Evolutionary conservation across 2,797 vertebrate genomes (phyloP).

Genomic region (Allobates femoralis): DNA sequence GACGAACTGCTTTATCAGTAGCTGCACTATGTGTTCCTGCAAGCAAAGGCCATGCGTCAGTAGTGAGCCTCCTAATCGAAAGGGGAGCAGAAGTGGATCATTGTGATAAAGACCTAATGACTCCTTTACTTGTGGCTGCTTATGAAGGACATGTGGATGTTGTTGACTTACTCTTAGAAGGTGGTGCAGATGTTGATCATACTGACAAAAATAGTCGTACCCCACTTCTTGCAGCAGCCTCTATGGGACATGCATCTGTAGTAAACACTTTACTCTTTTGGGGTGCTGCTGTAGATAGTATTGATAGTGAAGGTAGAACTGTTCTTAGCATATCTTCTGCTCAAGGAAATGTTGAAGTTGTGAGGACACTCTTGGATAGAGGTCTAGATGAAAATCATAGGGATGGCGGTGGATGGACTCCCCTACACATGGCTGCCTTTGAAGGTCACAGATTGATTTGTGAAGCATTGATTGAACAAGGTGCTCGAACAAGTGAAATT

Average conservation of each 20-base stretch:
- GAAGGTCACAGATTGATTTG: constrained; percentile 96
- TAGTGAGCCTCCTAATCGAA: constrained; percentile 94
- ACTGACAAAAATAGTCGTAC: constrained; percentile 97
- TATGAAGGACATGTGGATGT: constrained; percentile 98
- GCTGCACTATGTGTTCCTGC: constrained; percentile 96
- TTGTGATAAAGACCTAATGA: constrained; percentile 98
- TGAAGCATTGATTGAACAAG: constrained; percentile 96
- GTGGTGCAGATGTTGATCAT: constrained; percentile 96
- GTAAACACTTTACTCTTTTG: constrained; percentile 96
- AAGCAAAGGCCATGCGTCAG: constrained; percentile 94
- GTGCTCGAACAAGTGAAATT: constrained; percentile 92
- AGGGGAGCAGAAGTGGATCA: constrained; percentile 95
- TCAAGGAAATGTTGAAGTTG: constrained; percentile 97
- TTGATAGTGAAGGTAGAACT: constrained; percentile 95
- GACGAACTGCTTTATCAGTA: constrained; percentile 92
- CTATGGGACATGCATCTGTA: constrained; percentile 96
- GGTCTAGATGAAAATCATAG: constrained; percentile 97
- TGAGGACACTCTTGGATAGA: constrained; percentile 97
- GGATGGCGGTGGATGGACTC: constrained; percentile 97
- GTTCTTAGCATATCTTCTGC: constrained; percentile 97
- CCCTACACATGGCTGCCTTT: constrained; percentile 96
- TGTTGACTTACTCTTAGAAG: constrained; percentile 95
- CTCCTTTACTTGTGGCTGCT: constrained; percentile 93
- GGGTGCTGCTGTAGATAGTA: constrained; percentile 97
- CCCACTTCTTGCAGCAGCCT: constrained; percentile 94